Base-by-base conservation (phyloP, 2,888 invertebrate genomes). In the Laspeyria flexula region DNA sequence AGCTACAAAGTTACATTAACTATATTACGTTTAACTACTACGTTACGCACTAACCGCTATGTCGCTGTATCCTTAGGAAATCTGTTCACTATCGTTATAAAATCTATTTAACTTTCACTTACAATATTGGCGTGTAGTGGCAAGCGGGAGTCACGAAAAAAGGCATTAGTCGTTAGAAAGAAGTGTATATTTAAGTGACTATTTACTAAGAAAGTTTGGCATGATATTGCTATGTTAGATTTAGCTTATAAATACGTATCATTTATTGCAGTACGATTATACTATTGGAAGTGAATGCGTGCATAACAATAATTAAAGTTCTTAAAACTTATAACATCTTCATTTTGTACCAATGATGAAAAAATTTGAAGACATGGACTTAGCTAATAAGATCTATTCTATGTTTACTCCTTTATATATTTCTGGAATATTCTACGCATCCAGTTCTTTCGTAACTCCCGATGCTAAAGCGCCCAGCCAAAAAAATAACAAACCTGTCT, bases 51-150 rank as follows among this genome's bases (percentile, higher is more conserved):
- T 83, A 81, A 72, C 61, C 61, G 38, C 81, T 83, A 83, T 59
- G 52, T 83, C 82, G 83, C 83, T 83, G 82, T 83, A 70, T 77
- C 71, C 65, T 73, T 76, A 80, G 77, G 77, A 81, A 82, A 73
- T 65, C 63, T 73, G 66, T 73, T 75, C 44, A 58, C 69, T 76
- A 72, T 69, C 56, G 57, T 65, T 65, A 73, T 55, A 68, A 70
- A 73, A 71, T 57, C 65, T 65, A 67, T 53, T 47, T 38, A 45
- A 37, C 16, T 60, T 61, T 57, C 52, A 43, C 52, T 51, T 38
- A 29, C 13, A 50, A 39, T 29, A 47, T 35, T 12, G 23, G 29
- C 44, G 13, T 23, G 21, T 6, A 1, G 27, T 12, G 21, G 25
- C 21, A 27, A 45, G 39, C 31, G 38, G 45, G 39, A 45, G 30